Evolutionary conservation across 2,797 vertebrate species (phyloP).

Genomic region (Girardinus metallicus): DNA sequence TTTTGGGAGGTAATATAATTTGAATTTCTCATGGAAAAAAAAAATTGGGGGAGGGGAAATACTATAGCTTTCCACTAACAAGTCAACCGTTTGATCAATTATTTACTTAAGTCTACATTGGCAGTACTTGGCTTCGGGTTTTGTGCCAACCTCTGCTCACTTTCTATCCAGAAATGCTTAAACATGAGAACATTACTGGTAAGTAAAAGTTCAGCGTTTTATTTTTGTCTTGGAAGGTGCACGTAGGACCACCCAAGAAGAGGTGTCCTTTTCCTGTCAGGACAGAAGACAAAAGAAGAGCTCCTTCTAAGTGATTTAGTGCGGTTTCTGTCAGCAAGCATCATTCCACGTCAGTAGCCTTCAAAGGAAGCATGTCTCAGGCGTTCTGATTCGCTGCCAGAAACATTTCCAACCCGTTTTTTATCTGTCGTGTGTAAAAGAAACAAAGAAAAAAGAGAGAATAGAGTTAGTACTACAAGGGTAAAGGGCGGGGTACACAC

Average conservation of each 20-base stretch:
- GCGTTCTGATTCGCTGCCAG: constrained; percentile 84
- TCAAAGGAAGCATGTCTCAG: constrained; percentile 85
- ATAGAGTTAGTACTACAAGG: constrained; percentile 49
- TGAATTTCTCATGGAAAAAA: constrained; percentile 27
- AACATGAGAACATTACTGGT: constrained; percentile 14
- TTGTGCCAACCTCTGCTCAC: constrained; percentile 18
- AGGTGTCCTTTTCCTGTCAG: constrained; percentile 35
- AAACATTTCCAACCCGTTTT: constrained; percentile 87
- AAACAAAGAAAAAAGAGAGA: constrained; percentile 47
- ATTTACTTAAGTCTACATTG: constrained; percentile 18
- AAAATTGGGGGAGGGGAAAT: neutral
- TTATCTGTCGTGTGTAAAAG: constrained; percentile 65
- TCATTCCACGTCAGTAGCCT: constrained; percentile 87
- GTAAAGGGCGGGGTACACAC: constrained; percentile 12
- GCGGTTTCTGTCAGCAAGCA: constrained; percentile 82
- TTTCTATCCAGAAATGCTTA: neutral
- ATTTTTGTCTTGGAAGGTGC: constrained; percentile 17
- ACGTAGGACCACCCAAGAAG: constrained; percentile 57
- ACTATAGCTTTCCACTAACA: constrained; percentile 26
- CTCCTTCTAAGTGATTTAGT: constrained; percentile 80
- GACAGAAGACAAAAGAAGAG: constrained; percentile 49
- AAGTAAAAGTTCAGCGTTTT: constrained; percentile 10
- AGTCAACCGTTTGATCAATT: constrained; percentile 39
- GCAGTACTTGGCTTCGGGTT: neutral
- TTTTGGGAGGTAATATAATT: constrained; percentile 26